Conservation (phyloP, 2,113 vertebrate genomes). For the Australoheros scitulus region DNA sequence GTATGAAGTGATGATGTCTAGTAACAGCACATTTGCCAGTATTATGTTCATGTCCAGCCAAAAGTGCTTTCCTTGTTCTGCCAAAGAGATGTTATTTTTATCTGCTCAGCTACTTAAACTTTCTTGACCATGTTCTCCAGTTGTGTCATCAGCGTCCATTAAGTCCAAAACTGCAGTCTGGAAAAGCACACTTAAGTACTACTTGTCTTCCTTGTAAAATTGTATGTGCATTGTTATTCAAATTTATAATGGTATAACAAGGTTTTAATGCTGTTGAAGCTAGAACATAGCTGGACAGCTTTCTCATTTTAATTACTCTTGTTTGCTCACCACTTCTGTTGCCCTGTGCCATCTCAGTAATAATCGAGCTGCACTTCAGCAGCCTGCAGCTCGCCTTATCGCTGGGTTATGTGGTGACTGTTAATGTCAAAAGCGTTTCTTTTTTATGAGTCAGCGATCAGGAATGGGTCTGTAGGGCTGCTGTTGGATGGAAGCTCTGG, state of each 20-base stretch:
- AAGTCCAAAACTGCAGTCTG: conserved; percentile 16
- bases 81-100: conserved; percentile 64
- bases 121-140: conserved; percentile 4
- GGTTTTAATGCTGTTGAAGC: conserved; percentile 13
- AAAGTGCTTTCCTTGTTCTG: conserved; percentile 68
- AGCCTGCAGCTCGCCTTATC: conserved; percentile 42
- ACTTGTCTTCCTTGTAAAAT: conserved; percentile 56
- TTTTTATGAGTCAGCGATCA: conserved; percentile 57
- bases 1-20: conserved; percentile 25
- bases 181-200: not conserved
- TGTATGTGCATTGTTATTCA: conserved; percentile 7
- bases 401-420: conserved; percentile 38
- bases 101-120: conserved; percentile 41
- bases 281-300: conserved; percentile 5
- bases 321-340: conserved; percentile 32
- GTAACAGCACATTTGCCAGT: conserved; percentile 34
- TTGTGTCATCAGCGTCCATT: conserved; percentile 27
- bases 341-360: conserved; percentile 49
- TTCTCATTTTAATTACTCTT: conserved; percentile 18
- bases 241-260: conserved; percentile 22
- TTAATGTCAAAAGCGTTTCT: conserved; percentile 57
- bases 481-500: conserved; percentile 6
- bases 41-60: conserved; percentile 45
- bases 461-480: conserved; percentile 53
- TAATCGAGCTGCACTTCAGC: conserved; percentile 41